Conservation (phyloP, 2,888 invertebrate genomes). For the Mimachlamys varia region DNA sequence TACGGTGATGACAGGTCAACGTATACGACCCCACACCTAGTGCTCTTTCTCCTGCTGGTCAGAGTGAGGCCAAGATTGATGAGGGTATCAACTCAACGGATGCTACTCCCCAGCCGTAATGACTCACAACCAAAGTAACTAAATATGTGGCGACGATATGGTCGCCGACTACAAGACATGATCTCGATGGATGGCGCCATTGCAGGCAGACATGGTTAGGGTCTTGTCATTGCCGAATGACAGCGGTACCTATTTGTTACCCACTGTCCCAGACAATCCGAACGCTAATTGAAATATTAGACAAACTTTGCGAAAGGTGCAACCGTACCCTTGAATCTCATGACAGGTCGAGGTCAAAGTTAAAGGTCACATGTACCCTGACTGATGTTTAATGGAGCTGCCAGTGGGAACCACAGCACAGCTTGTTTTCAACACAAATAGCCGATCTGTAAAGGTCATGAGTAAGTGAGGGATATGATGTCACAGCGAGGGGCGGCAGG, state of each 20-base stretch:
- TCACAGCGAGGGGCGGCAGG: slow-evolving; percentile 1
- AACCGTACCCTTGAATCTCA: not conserved
- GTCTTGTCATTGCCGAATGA: not conserved
- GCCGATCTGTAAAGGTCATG: not conserved
- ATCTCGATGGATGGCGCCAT: not conserved
- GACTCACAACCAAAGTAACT: slow-evolving; percentile 12
- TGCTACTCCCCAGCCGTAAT: not conserved
- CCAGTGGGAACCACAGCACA: not conserved
- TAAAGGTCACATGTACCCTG: slow-evolving; percentile 4
- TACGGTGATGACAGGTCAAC: not conserved
- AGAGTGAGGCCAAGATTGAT: not conserved
- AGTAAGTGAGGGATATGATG: slow-evolving; percentile 31
- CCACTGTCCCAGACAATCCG: not conserved
- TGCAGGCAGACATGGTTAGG: not conserved
- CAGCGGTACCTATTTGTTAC: not conserved
- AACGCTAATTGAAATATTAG: slow-evolving; percentile 29
- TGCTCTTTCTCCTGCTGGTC: not conserved
- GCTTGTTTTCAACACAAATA: not conserved
- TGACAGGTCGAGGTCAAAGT: slow-evolving; percentile 18
- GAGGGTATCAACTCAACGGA: not conserved
- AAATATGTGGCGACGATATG: not conserved
- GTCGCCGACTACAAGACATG: not conserved
- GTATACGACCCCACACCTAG: slow-evolving; percentile 26
- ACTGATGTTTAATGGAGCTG: not conserved
- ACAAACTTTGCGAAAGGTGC: slow-evolving; percentile 23